Evolutionary conservation across 2,797 vertebrate species (phyloP), one percentile per base, ranked within the genome.

Genomic region (Monodelphis domestica): DNA sequence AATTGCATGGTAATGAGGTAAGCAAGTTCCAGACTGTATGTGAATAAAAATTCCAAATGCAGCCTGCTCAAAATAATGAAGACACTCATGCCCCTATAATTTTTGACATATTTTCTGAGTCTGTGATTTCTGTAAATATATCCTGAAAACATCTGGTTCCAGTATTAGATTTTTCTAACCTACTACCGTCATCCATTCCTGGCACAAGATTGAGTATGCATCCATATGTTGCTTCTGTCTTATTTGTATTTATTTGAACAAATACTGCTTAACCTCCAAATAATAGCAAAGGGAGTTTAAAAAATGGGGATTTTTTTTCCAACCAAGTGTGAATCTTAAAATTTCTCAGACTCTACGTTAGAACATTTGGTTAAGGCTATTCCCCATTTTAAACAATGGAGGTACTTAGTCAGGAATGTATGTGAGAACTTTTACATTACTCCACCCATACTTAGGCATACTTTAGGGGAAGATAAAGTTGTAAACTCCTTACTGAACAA

Each of bases 231-330:
- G 53, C 56, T n/a, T 94, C 52, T 92, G 91, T 96, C 93, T 97
- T 70, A 89, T 17, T 29, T 91, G 56, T 0, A 92, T 90, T 97
- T 97, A 93, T 93, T 54, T 89, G 50, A 96, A 90, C 0, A 95
- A 96, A 45, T 70, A 45, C 90, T 93, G 63, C 87, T 93, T 90
- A 11, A 70, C 87, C 7, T 63, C 63, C 63, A 91, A 59, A 33
- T 93, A 17, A 92, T 84, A 11, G 78, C 93, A 91, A 26, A 87
- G 78, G 89, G 91, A 30, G 2, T 91, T 94, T 90, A 24, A 88
- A n/a, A n/a, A n/a, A n/a, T n/a, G n/a, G n/a, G n/a, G n/a, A n/a
- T n/a, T n/a, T 91, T 93, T 28, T n/a, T n/a, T n/a, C n/a, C n/a
- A n/a, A n/a, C n/a, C n/a, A n/a, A n/a, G n/a, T n/a, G n/a, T n/a